Evolutionary conservation across 2,797 vertebrate genomes (phyloP).

Genomic region (Parotocinclus haroldoi): DNA sequence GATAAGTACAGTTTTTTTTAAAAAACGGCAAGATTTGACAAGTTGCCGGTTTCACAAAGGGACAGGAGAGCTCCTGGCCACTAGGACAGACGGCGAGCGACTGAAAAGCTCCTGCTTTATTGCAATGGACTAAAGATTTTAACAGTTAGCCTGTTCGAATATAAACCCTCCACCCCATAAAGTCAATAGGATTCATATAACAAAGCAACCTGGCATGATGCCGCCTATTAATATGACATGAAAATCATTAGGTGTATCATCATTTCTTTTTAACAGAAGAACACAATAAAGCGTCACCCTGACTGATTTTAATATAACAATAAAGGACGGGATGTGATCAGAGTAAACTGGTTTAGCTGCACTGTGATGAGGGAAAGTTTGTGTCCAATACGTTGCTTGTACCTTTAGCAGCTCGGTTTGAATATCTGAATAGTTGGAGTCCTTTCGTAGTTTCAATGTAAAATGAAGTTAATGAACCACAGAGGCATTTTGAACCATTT

Average conservation of each 20-base stretch:
- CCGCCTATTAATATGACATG: slow-evolving; percentile 15
- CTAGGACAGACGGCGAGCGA: too few species aligned
- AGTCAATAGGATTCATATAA: slow-evolving; percentile 23
- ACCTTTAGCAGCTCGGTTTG: too few species aligned
- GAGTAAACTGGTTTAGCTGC: neutral
- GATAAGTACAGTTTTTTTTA: too few species aligned
- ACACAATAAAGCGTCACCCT: slow-evolving; percentile 14
- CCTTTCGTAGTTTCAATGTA: too few species aligned
- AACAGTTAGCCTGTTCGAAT: neutral
- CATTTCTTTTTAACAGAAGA: slow-evolving; percentile 23
- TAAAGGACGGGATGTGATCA: slow-evolving; percentile 16
- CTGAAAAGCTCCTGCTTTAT: too few species aligned
- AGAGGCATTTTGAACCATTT: too few species aligned
- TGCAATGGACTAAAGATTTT: too few species aligned
- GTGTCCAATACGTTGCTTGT: neutral
- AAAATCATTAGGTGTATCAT: slow-evolving; percentile 18
- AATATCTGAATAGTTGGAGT: too few species aligned
- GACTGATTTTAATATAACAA: slow-evolving; percentile 26
- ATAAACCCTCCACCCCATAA: slow-evolving; percentile 6
- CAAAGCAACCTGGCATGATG: slow-evolving; percentile 14
- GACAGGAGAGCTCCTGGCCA: too few species aligned
- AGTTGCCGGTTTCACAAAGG: too few species aligned
- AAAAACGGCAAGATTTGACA: too few species aligned
- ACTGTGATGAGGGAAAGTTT: neutral
- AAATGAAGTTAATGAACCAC: too few species aligned